These are phyloP conservation scores for human (Homo sapiens) DNA, from an alignment of 2,113 vertebrate genomes.

Conservation along the genomic window DNA sequence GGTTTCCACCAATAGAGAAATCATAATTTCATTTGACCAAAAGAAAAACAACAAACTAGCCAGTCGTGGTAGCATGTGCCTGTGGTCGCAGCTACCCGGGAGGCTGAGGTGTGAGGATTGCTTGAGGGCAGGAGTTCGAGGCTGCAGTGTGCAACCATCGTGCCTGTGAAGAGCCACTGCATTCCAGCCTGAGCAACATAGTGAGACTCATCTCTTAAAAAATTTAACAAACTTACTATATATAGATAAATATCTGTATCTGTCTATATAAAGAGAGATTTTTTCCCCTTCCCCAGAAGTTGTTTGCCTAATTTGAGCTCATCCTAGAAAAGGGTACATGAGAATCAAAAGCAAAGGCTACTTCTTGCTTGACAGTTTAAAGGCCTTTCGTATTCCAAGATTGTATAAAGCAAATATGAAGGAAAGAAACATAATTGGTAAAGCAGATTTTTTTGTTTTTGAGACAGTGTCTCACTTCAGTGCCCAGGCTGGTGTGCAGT, in stretches of 20 bases:
- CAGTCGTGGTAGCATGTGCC: background rate
- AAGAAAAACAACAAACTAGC: background rate
- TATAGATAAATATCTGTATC: background rate
- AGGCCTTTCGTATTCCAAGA: background rate
- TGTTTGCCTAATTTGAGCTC: background rate
- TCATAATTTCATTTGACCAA: constrained; percentile 14
- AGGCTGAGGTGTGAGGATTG: background rate
- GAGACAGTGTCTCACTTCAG: no score
- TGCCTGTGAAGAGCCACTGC: background rate
- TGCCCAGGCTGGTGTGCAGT: no score
- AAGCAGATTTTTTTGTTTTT: background rate
- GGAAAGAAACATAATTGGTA: background rate
- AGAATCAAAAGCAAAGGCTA: background rate
- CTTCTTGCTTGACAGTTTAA: background rate
- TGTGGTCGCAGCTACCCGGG: background rate
- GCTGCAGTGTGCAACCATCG: background rate
- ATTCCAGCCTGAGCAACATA: background rate
- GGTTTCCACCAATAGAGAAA: background rate
- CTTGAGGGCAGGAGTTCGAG: background rate
- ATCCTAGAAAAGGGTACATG: background rate
- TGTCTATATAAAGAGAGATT: background rate
- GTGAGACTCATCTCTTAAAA: background rate
- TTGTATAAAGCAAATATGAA: background rate
- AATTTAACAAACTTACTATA: background rate
- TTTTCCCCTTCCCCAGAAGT: background rate